Conservation (phyloP, 2,888 invertebrate genomes). For the Mimachlamys varia region DNA sequence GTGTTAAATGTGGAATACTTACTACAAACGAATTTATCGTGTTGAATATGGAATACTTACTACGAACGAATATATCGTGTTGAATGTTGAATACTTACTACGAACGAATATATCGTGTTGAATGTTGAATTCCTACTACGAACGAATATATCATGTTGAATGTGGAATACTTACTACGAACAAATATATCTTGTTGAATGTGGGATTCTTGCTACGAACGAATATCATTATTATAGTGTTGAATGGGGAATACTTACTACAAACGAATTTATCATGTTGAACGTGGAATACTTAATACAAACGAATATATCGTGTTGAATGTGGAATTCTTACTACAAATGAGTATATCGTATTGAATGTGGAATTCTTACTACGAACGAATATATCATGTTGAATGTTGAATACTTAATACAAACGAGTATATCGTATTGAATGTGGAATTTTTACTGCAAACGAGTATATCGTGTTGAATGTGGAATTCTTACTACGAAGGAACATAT, state of each 20-base stretch:
- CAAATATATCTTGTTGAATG: background rate
- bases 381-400: background rate
- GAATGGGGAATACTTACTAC: background rate
- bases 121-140: no score
- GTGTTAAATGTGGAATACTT: background rate
- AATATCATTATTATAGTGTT: background rate
- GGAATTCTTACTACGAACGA: background rate
- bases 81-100: background rate
- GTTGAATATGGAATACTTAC: background rate
- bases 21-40: background rate
- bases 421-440: background rate
- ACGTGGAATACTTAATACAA: background rate
- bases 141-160: background rate
- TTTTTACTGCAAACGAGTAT: background rate
- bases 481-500: background rate
- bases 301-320: background rate
- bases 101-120: background rate
- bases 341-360: background rate
- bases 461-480: background rate
- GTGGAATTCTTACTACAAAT: background rate
- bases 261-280: background rate
- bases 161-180: background rate
- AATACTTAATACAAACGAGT: background rate
- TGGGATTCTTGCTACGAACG: background rate
- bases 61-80: background rate